Percentiles rank a stretch among this genome's conserved stretches.
Conservation (phyloP, 2,113 vertebrate species). For the Leptodactylus fuscus region DNA sequence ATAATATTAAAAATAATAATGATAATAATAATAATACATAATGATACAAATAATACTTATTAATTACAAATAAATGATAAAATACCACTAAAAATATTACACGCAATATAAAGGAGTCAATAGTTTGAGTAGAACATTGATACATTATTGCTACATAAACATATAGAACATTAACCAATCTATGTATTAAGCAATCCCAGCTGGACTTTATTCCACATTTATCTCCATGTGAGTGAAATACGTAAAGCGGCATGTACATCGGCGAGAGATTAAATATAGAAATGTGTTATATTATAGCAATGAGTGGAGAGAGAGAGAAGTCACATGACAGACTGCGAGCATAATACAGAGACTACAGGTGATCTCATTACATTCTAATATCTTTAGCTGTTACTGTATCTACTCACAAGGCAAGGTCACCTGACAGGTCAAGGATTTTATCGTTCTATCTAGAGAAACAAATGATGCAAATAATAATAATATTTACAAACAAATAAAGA, state of each 20-base stretch:
- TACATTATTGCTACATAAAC: too few species aligned
- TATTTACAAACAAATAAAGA: not conserved
- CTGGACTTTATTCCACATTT: not conserved
- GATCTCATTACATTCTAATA: constrained; percentile 50
- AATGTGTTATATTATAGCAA: not conserved
- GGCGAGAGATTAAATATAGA: constrained; percentile 41
- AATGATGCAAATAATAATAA: not conserved
- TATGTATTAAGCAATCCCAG: not conserved
- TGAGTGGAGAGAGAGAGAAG: not conserved
- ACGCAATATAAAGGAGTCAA: not conserved
- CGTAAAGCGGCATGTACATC: not conserved
- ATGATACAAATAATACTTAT: too few species aligned
- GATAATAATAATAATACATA: too few species aligned
- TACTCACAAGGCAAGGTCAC: not conserved
- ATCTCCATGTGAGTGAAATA: constrained; percentile 8
- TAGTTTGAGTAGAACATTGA: not conserved
- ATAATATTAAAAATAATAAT: too few species aligned
- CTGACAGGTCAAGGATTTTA: not conserved
- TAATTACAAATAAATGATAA: too few species aligned
- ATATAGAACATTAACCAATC: constrained; percentile 4
- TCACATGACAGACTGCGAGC: constrained; percentile 19
- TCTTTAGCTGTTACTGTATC: constrained; percentile 20
- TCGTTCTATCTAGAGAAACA: not conserved
- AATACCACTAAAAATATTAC: not conserved
- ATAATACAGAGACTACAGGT: constrained; percentile 42